A percentile compares a stretch with the other conserved stretches of the same genome.
phyloP scores from a whole-genome alignment of 2,888 invertebrate species.

The Tenthredo scrophulariae region DNA sequence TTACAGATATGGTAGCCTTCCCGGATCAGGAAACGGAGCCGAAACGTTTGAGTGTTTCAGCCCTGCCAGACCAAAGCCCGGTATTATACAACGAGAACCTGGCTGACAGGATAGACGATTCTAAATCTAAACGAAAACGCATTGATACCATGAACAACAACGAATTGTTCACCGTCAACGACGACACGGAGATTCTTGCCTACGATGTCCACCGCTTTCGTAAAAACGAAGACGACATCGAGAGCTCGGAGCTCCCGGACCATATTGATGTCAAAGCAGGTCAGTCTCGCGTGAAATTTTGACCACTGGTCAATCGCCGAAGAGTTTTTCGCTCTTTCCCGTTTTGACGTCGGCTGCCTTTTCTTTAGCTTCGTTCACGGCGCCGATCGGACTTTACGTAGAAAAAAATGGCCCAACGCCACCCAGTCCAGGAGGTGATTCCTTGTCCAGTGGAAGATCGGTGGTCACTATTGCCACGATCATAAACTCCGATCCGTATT shows the following conservation, averaged over 20 bases:
- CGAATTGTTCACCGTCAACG: not conserved
- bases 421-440: constrained; percentile 64
- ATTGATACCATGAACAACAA: constrained; percentile 18
- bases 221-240: not conserved
- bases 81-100: constrained; percentile 57
- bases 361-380: not conserved
- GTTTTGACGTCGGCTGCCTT: not conserved
- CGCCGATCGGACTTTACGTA: not conserved
- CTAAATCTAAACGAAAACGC: not conserved
- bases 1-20: constrained; percentile 74
- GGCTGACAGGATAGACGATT: constrained; percentile 53
- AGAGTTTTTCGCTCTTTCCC: not conserved
- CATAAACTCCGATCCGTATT: constrained; percentile 80
- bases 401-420: constrained; percentile 3
- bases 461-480: constrained; percentile 80
- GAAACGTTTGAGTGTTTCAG: constrained; percentile 62
- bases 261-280: not conserved
- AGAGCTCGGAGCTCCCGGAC: not conserved
- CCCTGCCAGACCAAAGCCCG: constrained; percentile 57
- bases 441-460: constrained; percentile 78
- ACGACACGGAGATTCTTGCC: not conserved
- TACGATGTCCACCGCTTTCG: not conserved
- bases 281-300: not conserved
- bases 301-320: not conserved
- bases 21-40: constrained; percentile 71